Percentiles rank a stretch among this genome's conserved stretches.
Evolutionary conservation across 2,797 vertebrate species (phyloP).

Genomic region (Pseudochirops corinnae): DNA sequence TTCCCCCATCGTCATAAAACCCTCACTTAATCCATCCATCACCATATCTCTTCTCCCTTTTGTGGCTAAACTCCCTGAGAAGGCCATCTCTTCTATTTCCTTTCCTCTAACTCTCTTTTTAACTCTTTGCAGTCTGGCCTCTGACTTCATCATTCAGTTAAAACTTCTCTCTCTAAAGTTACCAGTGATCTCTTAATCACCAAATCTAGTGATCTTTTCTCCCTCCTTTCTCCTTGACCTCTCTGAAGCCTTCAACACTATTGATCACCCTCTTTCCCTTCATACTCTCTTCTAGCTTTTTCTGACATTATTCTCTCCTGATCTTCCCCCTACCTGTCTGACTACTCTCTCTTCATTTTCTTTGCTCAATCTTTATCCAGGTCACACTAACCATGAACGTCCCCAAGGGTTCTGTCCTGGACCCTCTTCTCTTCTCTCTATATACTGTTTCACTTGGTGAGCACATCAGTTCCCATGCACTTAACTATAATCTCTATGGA

Average conservation of each 20-base stretch:
- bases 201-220: background rate
- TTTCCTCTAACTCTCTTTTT: background rate
- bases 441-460: background rate
- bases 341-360: background rate
- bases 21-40: background rate
- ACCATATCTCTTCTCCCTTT: background rate
- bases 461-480: background rate
- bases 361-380: background rate
- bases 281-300: background rate
- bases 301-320: background rate
- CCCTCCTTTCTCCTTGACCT: background rate
- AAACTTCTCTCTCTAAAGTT: background rate
- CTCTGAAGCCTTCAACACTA: background rate
- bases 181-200: background rate
- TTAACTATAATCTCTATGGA: background rate
- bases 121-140: background rate
- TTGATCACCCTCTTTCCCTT: background rate
- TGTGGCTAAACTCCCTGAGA: background rate
- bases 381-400: background rate
- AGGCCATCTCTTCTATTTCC: background rate
- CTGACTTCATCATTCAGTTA: background rate
- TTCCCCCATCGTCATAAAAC: background rate
- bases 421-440: background rate
- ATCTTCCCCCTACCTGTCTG: background rate
- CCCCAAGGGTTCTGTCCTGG: background rate